phyloP scores from a whole-genome alignment of 2,113 vertebrate species.

The Cinclus cinclus region DNA sequence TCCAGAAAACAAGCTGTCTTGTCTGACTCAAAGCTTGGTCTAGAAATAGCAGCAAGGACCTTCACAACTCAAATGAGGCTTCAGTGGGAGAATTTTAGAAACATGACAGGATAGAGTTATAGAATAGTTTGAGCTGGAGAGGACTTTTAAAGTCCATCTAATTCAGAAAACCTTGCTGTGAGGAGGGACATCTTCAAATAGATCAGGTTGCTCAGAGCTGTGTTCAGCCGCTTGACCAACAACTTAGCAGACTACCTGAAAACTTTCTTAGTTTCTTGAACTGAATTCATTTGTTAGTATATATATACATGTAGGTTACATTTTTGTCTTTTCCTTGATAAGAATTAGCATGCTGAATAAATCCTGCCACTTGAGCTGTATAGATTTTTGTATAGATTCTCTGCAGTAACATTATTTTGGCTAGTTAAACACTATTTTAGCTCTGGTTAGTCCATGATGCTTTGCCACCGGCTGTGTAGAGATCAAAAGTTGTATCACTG shows the following conservation, averaged over 20 bases:
- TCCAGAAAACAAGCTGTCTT: neutral
- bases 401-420: neutral
- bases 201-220: neutral
- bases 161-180: neutral
- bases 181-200: neutral
- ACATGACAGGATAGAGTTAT: neutral
- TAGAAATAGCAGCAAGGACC: neutral
- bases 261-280: neutral
- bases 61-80: neutral
- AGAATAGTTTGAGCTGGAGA: neutral
- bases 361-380: neutral
- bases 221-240: fast-evolving
- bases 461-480: neutral
- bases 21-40: neutral
- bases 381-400: neutral
- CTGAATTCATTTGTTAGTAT: neutral
- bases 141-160: neutral
- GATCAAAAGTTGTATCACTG: neutral
- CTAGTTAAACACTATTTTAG: neutral
- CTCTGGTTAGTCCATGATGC: neutral
- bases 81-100: neutral
- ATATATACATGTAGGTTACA: fast-evolving
- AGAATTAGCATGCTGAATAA: neutral
- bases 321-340: neutral
- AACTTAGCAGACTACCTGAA: neutral